Percentiles rank a stretch among this genome's conserved stretches.
Conservation (phyloP, 1,140 invertebrate genomes). For the Papilio polytes region DNA sequence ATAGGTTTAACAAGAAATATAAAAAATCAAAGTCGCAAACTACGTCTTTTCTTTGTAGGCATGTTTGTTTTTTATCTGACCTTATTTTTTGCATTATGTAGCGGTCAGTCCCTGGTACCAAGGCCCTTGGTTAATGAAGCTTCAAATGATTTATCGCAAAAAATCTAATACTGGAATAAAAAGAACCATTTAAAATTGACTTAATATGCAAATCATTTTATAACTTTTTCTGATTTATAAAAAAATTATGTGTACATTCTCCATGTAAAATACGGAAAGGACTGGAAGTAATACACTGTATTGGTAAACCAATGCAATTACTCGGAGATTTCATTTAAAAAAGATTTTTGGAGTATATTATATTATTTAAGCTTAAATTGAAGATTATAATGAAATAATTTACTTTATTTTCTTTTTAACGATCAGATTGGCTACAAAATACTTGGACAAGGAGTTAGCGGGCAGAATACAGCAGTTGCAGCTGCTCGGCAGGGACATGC, state of each 20-base stretch:
- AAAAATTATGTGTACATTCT: neutral
- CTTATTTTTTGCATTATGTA: neutral
- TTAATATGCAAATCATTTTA: neutral
- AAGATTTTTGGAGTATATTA: neutral
- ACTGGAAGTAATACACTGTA: neutral
- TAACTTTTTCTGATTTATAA: neutral
- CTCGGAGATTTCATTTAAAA: neutral
- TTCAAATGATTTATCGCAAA: neutral
- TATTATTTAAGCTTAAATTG: too few species aligned
- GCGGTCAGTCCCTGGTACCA: neutral
- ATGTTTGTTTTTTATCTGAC: neutral
- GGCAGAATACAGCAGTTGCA: slow-evolving; percentile 95
- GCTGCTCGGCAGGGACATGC: slow-evolving; percentile 89
- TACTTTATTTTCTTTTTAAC: slow-evolving; percentile 26
- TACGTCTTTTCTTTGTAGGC: neutral
- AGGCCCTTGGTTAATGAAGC: slow-evolving; percentile 9
- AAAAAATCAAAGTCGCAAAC: neutral
- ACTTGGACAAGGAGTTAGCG: slow-evolving; percentile 94
- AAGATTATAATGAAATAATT: neutral
- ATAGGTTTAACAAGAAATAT: neutral
- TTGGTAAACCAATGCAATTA: neutral
- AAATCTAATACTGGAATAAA: neutral
- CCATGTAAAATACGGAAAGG: neutral
- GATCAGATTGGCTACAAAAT: slow-evolving; percentile 90
- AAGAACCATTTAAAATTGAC: neutral